A percentile compares a stretch with the other conserved stretches of the same genome.
Evolutionary conservation across 2,797 vertebrate species (phyloP).

Genomic region (Acipenser ruthenus): DNA sequence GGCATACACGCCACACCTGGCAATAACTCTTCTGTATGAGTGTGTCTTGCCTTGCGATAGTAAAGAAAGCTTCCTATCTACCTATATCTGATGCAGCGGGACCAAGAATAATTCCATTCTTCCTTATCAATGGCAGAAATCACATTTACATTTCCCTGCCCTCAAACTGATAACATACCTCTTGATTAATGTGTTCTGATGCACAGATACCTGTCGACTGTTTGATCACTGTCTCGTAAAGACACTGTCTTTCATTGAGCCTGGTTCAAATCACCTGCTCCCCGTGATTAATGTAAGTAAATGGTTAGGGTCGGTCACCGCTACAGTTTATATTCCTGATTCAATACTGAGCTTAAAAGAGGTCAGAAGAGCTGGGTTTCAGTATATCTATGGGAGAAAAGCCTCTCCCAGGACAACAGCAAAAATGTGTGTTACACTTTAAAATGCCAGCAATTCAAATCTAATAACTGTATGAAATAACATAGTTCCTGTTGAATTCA

Average conservation of each 20-base stretch:
- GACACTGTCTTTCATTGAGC: constrained; percentile 84
- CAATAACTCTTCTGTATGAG: too few species aligned
- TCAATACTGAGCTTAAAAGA: constrained; percentile 75
- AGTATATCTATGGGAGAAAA: not conserved
- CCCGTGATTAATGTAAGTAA: constrained; percentile 93
- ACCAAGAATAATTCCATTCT: constrained; percentile 80
- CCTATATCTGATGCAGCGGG: constrained; percentile 72
- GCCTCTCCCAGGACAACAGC: not conserved
- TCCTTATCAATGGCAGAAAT: constrained; percentile 87
- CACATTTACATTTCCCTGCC: constrained; percentile 97
- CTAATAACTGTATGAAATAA: too few species aligned
- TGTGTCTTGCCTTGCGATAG: too few species aligned
- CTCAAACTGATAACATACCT: constrained; percentile 75
- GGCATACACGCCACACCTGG: too few species aligned
- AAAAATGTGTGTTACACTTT: too few species aligned
- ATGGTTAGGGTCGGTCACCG: constrained; percentile 73
- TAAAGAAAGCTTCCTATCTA: too few species aligned
- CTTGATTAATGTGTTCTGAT: constrained; percentile 95
- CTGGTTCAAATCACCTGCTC: constrained; percentile 63
- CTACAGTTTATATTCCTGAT: constrained; percentile 59
- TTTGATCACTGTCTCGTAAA: constrained; percentile 81
- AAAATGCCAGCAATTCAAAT: too few species aligned
- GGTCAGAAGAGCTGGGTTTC: constrained; percentile 48
- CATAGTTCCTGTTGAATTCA: too few species aligned
- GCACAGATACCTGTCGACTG: constrained; percentile 86